phyloP scores from a whole-genome alignment of 2,797 vertebrate genomes.

The Dromococcyx pavoninus region DNA sequence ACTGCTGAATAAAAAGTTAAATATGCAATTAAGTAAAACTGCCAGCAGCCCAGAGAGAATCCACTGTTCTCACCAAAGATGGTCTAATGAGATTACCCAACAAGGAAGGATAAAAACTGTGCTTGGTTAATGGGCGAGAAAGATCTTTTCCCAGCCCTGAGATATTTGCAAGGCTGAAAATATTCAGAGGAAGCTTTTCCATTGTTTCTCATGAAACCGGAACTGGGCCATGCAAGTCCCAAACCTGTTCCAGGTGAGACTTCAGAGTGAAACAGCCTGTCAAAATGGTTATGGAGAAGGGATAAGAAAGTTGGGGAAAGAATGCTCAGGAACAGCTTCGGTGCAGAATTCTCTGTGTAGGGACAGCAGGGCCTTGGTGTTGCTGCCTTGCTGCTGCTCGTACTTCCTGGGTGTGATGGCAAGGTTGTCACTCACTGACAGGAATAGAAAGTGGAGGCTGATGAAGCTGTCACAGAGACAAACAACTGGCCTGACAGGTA shows the following conservation, averaged over 20 bases:
- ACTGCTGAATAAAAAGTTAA: slow-evolving; percentile 54
- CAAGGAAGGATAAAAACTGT: slow-evolving; percentile 20
- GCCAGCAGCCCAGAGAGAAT: slow-evolving; percentile 29
- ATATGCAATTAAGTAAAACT: slow-evolving; percentile 56
- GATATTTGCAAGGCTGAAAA: not conserved
- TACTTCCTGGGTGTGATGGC: not conserved
- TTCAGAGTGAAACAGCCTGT: not conserved
- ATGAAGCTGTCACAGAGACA: not conserved
- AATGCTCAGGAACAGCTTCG: not conserved
- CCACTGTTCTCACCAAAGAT: not conserved
- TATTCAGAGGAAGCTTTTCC: not conserved
- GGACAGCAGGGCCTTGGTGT: not conserved
- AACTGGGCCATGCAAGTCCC: not conserved
- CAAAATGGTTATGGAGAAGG: not conserved
- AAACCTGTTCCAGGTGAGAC: not conserved
- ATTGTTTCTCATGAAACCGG: not conserved
- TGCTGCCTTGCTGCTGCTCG: not conserved
- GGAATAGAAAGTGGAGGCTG: slow-evolving; percentile 13
- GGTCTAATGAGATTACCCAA: slow-evolving; percentile 33
- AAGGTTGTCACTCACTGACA: not conserved
- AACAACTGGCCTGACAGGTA: not conserved
- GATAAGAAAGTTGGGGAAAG: not conserved
- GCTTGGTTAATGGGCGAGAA: slow-evolving; percentile 22
- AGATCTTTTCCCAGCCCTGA: not conserved
- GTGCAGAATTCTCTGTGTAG: not conserved